Percentiles rank a stretch among this genome's conserved stretches.
Evolutionary conservation across 2,113 vertebrate genomes (phyloP).

Genomic region (Spizaetus ornatus): DNA sequence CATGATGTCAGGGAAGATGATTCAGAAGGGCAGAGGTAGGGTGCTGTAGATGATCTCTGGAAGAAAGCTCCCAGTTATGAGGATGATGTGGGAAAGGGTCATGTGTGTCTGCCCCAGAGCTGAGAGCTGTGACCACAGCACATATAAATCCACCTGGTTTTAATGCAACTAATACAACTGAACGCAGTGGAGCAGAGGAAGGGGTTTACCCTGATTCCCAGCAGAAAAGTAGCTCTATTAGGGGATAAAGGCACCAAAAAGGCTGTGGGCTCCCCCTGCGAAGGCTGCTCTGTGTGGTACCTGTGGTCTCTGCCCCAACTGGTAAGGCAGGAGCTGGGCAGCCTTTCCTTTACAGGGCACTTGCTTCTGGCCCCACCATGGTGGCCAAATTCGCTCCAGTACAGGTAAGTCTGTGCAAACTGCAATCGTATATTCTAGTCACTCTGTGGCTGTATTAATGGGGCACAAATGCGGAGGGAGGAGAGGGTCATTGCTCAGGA

Average conservation of each 20-base stretch:
- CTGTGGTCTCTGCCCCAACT: not conserved
- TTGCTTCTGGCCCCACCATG: not conserved
- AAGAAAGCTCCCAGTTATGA: fast-evolving
- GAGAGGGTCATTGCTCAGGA: not conserved
- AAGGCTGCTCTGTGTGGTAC: fast-evolving
- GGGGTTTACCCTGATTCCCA: not conserved
- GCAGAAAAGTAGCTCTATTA: not conserved
- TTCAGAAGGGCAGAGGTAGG: not conserved
- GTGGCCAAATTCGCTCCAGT: not conserved
- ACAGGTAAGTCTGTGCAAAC: not conserved
- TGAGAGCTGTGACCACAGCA: not conserved
- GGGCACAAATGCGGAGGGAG: not conserved
- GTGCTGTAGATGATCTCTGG: fast-evolving
- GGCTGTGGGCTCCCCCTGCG: too few species aligned
- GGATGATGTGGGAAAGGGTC: not conserved
- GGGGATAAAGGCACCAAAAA: not conserved
- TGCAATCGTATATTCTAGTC: not conserved
- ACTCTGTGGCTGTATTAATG: not conserved
- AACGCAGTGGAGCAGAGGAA: too few species aligned
- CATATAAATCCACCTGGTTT: fast-evolving
- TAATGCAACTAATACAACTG: fast-evolving
- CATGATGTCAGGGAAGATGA: fast-evolving
- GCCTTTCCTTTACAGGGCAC: not conserved
- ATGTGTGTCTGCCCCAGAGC: not conserved
- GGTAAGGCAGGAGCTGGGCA: not conserved